Conservation (phyloP, 2,797 vertebrate species). For the Heliangelus exortis region DNA sequence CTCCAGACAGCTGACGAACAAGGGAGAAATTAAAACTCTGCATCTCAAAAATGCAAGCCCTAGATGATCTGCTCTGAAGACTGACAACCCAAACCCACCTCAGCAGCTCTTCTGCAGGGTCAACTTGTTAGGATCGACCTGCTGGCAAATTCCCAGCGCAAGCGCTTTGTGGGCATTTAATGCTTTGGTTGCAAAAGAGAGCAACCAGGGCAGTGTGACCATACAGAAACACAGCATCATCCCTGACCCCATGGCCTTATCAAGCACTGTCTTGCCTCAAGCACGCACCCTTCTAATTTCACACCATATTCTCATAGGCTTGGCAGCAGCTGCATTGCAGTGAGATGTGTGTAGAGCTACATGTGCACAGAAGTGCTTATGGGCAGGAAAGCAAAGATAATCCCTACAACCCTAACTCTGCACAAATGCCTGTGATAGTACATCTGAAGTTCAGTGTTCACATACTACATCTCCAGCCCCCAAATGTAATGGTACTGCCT, state of each 20-base stretch:
- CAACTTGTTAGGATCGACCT: background rate
- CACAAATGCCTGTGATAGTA: accelerated
- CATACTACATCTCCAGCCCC: background rate
- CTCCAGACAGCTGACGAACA: background rate
- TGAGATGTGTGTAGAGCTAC: background rate
- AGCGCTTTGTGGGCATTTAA: background rate
- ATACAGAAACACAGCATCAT: background rate
- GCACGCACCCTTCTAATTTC: background rate
- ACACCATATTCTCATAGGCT: background rate
- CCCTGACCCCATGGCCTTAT: background rate
- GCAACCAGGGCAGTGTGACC: background rate
- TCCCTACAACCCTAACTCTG: background rate
- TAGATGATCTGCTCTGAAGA: background rate
- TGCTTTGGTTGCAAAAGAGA: background rate
- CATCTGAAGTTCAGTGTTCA: background rate
- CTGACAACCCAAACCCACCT: background rate
- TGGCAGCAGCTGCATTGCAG: background rate
- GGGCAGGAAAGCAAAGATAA: background rate
- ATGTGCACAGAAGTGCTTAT: background rate
- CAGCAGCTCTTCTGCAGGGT: background rate
- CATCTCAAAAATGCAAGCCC: background rate
- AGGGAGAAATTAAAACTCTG: background rate
- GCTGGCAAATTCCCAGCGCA: background rate
- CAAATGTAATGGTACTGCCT: background rate
- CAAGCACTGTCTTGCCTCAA: background rate